A percentile compares a stretch with the other conserved stretches of the same genome.
phyloP scores from a whole-genome alignment of 2,113 vertebrate species.

The Gnathonemus longibarbis region DNA sequence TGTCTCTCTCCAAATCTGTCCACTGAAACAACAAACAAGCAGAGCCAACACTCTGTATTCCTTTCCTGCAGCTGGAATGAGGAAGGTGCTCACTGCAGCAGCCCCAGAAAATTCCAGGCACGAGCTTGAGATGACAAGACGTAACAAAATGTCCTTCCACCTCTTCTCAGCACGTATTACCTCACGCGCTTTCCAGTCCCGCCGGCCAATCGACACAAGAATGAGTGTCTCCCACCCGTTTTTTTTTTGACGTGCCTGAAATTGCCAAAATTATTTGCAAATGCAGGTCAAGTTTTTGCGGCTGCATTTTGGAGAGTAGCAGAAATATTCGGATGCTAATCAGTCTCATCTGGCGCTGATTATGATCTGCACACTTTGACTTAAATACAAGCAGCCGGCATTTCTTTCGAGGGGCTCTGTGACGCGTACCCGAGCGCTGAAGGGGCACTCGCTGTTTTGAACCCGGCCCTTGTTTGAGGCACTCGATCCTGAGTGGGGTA shows the following conservation, averaged over 20 bases:
- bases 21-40: constrained; percentile 55
- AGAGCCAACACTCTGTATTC: constrained; percentile 47
- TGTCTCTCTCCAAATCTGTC: constrained; percentile 56
- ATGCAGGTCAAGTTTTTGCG: neutral
- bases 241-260: neutral
- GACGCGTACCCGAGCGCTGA: too few species aligned
- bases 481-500: neutral
- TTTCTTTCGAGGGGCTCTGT: neutral
- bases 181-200: neutral
- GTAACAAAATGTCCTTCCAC: neutral
- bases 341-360: neutral
- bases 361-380: neutral
- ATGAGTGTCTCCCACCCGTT: neutral
- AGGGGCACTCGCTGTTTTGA: neutral
- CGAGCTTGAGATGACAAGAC: neutral
- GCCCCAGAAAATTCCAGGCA: neutral
- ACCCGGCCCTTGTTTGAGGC: neutral
- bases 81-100: neutral
- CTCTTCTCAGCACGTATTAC: neutral
- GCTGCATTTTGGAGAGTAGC: neutral
- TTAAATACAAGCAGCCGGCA: neutral
- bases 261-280: neutral
- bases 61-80: constrained; percentile 30
- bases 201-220: neutral
- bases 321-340: neutral